These are phyloP conservation scores for Channa striata DNA, from an alignment of 2,797 vertebrate genomes.

Conservation along the genomic window DNA sequence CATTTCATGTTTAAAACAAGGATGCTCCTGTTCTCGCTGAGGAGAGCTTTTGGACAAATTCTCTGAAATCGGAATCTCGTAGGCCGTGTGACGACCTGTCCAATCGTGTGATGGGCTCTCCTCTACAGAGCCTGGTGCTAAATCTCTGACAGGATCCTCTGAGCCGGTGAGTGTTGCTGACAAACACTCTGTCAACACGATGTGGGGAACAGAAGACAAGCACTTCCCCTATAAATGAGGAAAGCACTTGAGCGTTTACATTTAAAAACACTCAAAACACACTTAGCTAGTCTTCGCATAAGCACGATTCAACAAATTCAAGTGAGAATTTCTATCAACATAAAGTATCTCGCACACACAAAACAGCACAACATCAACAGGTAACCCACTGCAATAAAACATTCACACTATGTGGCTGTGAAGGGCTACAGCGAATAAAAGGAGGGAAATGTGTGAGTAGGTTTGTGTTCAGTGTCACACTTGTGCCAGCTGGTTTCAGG, in stretches of 20 bases:
- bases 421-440: not conserved
- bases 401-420: conserved; percentile 11
- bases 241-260: conserved; percentile 59
- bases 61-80: conserved; percentile 3
- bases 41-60: conserved; percentile 22
- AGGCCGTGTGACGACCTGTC: conserved; percentile 1
- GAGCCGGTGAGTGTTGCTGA: conserved; percentile 76
- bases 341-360: not conserved
- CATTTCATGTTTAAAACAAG: conserved; percentile 36
- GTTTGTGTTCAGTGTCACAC: not conserved
- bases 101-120: conserved; percentile 36
- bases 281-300: not conserved
- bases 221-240: conserved; percentile 77
- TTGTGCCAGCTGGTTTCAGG: not conserved
- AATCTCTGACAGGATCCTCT: conserved; percentile 71
- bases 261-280: conserved; percentile 35
- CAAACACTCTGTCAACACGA: conserved; percentile 87
- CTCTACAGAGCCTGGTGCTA: conserved; percentile 30
- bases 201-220: conserved; percentile 82
- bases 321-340: conserved; percentile 4
- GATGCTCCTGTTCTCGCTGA: conserved; percentile 37
- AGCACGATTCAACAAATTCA: conserved; percentile 19
- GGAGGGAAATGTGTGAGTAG: not conserved
- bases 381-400: conserved; percentile 22
- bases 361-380: conserved; percentile 4